These are phyloP conservation scores for Drosophila jambulina DNA, from an alignment of 1,140 invertebrate genomes.

Conservation along the genomic window DNA sequence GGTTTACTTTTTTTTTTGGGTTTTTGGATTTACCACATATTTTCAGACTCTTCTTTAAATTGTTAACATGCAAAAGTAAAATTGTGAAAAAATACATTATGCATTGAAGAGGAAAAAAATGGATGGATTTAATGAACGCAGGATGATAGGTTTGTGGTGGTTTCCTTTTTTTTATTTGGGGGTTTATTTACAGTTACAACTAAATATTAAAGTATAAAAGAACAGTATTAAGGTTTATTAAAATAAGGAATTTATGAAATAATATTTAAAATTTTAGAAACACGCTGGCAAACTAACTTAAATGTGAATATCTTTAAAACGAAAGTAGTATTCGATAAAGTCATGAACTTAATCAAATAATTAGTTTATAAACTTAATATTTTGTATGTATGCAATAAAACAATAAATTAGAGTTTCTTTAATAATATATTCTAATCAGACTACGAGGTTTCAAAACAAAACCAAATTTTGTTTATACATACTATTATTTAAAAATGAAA, in stretches of 20 bases:
- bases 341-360: neutral
- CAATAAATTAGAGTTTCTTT: neutral
- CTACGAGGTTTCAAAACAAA: neutral
- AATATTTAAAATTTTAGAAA: neutral
- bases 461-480: too few species aligned
- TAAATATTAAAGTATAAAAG: conserved; percentile 28
- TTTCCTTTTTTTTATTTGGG: conserved; percentile 1
- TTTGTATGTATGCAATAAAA: neutral
- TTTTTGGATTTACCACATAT: conserved; percentile 69
- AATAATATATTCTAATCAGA: neutral
- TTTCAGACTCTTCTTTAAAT: conserved; percentile 76
- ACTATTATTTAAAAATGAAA: neutral
- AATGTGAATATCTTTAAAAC: neutral
- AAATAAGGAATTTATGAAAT: neutral
- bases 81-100: conserved; percentile 33
- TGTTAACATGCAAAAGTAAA: conserved; percentile 68
- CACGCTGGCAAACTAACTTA: neutral
- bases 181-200: conserved; percentile 12
- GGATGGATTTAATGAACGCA: conserved; percentile 18
- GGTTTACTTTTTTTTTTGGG: conserved; percentile 19
- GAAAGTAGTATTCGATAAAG: neutral
- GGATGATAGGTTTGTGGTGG: conserved; percentile 6
- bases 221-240: conserved; percentile 6
- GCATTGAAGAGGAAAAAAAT: neutral
- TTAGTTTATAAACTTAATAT: neutral